Evolutionary conservation across 2,888 invertebrate species (phyloP).

Genomic region (Drosophila prostipennis): DNA sequence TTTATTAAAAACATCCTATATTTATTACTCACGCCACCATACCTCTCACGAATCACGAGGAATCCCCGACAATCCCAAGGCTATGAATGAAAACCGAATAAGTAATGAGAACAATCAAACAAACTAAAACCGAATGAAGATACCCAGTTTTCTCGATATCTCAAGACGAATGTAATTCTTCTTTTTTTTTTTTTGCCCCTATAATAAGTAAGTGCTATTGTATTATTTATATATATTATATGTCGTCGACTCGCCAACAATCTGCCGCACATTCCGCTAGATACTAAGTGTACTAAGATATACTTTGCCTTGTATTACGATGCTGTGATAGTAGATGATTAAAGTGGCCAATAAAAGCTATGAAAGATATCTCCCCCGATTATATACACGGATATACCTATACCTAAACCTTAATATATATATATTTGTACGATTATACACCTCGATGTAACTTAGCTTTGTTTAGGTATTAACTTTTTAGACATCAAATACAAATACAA

Average conservation of each 20-base stretch:
- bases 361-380: constrained; percentile 18
- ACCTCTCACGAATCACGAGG: constrained; percentile 20
- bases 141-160: constrained; percentile 4
- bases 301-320: constrained; percentile 68
- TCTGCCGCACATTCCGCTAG: constrained; percentile 42
- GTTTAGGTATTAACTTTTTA: constrained; percentile 8
- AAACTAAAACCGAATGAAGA: constrained; percentile 10
- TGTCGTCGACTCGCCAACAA: constrained; percentile 38
- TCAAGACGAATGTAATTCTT: constrained; percentile 5
- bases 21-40: constrained; percentile 20
- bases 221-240: constrained; percentile 10
- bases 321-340: constrained; percentile 69
- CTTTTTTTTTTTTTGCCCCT: constrained; percentile 6
- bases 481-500: constrained; percentile 27
- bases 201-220: constrained; percentile 8
- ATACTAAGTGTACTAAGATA: constrained; percentile 37
- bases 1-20: constrained; percentile 32
- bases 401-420: too few species aligned
- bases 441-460: constrained; percentile 15
- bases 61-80: constrained; percentile 9
- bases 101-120: constrained; percentile 3
- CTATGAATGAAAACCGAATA: constrained; percentile 34
- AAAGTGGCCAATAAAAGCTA: constrained; percentile 20
- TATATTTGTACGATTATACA: constrained; percentile 5
- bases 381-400: constrained; percentile 1